Evolutionary conservation across 2,797 vertebrate genomes (phyloP).

Genomic region (Sphenodon punctatus): DNA sequence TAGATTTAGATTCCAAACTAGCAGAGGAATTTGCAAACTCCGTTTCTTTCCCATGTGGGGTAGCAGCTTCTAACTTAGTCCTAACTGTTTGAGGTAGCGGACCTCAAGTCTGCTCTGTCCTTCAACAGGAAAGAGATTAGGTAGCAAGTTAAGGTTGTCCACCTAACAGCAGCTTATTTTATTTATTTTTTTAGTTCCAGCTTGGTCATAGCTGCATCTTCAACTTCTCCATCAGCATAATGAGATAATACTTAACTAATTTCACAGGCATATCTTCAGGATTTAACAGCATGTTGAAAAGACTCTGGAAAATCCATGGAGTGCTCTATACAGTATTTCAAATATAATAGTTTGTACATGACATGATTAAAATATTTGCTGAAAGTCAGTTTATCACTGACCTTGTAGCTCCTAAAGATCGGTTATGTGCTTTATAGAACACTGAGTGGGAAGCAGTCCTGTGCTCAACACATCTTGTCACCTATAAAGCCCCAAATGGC

Average conservation of each 20-base stretch:
- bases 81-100: too few species aligned
- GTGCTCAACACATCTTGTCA: neutral
- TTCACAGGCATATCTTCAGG: neutral
- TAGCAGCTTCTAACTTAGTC: too few species aligned
- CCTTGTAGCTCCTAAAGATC: neutral
- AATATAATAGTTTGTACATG: neutral
- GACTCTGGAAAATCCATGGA: too few species aligned
- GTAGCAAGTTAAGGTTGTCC: too few species aligned
- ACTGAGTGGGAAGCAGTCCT: neutral
- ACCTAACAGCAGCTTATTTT: too few species aligned
- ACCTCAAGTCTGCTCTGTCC: too few species aligned
- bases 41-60: neutral
- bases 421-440: neutral
- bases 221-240: neutral
- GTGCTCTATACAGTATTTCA: neutral
- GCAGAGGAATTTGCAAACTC: neutral
- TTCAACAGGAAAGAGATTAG: too few species aligned
- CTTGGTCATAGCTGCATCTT: constrained; percentile 14
- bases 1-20: neutral
- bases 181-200: too few species aligned
- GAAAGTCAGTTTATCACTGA: neutral
- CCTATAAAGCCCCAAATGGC: too few species aligned
- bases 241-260: neutral
- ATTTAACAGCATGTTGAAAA: neutral
- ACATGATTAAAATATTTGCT: rapidly evolving